Base-by-base conservation (phyloP, 2,888 invertebrate genomes). In the Drosophila dives region DNA sequence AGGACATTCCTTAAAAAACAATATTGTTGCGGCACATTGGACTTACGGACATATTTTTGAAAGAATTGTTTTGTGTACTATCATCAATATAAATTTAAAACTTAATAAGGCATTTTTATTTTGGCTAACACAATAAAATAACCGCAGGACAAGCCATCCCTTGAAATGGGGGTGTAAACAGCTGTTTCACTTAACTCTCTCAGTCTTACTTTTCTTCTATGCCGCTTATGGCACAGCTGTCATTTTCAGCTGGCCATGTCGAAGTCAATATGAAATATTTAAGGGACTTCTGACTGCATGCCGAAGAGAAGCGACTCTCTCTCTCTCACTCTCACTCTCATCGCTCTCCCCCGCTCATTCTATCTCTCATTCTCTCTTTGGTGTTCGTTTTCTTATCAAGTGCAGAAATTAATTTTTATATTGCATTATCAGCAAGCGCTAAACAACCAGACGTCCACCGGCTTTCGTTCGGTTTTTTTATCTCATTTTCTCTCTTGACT, bases 361-460 rank as follows among this genome's bases (percentile, higher is more conserved):
- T 26, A 3, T 23, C 8, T 23, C 17, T 26, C 15, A 8, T 17
- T 10, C 26, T 10, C 17, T 17, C 10, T 26, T 17, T 26, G 20
- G 45, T 3, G 20, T 15, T 45, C 26, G 0, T 23, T n/a, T 40
- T 48, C 50, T 48, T 48, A 68, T 69, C 40, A 15, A 51, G 32
- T 48, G 42, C 29, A 51, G 20, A 51, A 40, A 59, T 34, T 34
- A 10, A 38, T 45, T 34, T 60, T 26, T 59, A 20, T 38, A 36
- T 26, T 63, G 59, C 55, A 51, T 40, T 71, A 75, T 68, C 60
- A 79, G 45, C 38, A 51, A 32, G 15, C 50, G n/a, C 29, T 51
- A 36, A 56, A 51, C 17, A 32, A 62, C 62, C 71, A 64, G 55
- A 48, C 51, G 26, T 26, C 15, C 29, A 60, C 72, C 81, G 81